These are phyloP conservation scores for Lasioglossum villosulum DNA, from an alignment of 2,888 invertebrate genomes.

Conservation along the genomic window DNA sequence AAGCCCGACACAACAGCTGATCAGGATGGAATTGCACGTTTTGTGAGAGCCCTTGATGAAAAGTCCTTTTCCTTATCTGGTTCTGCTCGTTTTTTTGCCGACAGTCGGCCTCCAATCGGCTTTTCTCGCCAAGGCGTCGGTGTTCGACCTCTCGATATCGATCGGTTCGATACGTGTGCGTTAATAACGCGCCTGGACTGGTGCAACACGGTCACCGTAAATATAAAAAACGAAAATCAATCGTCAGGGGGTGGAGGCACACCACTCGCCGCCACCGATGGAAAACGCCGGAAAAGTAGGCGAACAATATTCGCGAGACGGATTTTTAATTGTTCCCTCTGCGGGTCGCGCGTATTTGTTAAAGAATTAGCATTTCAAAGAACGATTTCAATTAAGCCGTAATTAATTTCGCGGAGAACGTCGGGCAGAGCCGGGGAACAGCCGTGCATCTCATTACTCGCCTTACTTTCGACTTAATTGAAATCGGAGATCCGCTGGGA, in stretches of 20 bases:
- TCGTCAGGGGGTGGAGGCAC: neutral
- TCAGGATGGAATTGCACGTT: conserved; percentile 38
- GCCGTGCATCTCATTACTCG: conserved; percentile 76
- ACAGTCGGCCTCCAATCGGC: neutral
- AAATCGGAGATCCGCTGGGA: conserved; percentile 74
- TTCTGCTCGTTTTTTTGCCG: neutral
- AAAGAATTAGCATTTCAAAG: conserved; percentile 84
- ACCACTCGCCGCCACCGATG: neutral
- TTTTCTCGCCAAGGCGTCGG: neutral
- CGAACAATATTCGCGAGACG: conserved; percentile 9
- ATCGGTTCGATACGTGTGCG: conserved; percentile 7
- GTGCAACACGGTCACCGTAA: neutral
- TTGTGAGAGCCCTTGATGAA: conserved; percentile 35
- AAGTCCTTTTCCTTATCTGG: conserved; percentile 17
- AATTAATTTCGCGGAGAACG: conserved; percentile 83
- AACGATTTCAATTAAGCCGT: conserved; percentile 83
- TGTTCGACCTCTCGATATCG: conserved; percentile 14
- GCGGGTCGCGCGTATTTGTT: conserved; percentile 79
- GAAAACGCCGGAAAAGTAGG: neutral
- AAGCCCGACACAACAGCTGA: conserved; percentile 27
- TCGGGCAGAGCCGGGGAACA: conserved; percentile 28
- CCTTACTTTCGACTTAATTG: conserved; percentile 83
- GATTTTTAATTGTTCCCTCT: conserved; percentile 76
- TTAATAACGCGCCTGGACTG: conserved; percentile 22
- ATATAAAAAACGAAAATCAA: neutral